A percentile compares a stretch with the other conserved stretches of the same genome.
Conservation (phyloP, 2,113 vertebrate genomes). For the Strix aluco region DNA sequence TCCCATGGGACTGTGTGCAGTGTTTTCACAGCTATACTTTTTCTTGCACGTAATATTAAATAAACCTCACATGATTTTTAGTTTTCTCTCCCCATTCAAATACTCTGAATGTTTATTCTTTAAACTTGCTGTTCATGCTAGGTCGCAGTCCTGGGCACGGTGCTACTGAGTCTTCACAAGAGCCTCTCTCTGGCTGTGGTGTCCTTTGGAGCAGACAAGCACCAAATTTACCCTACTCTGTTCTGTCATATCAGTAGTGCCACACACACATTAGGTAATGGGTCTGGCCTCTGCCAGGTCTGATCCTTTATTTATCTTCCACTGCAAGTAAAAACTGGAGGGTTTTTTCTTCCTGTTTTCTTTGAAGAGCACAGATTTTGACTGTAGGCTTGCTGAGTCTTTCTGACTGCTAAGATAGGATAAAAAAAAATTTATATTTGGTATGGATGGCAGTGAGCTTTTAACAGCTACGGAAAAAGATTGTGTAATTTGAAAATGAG, state of each 20-base stretch:
- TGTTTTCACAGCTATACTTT: background rate
- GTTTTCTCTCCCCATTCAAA: background rate
- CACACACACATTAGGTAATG: accelerated
- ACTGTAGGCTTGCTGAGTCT: background rate
- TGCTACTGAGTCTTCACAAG: background rate
- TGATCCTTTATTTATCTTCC: background rate
- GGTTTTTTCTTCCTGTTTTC: background rate
- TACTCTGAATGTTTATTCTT: background rate
- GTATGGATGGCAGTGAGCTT: background rate
- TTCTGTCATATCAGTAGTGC: background rate
- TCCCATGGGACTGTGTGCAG: background rate
- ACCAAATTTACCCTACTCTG: background rate
- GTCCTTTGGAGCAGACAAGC: background rate
- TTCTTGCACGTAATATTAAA: background rate
- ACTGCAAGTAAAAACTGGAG: background rate
- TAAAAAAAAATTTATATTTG: background rate
- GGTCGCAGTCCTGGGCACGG: accelerated
- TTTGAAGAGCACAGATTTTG: background rate
- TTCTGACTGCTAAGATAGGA: background rate
- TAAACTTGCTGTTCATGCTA: background rate
- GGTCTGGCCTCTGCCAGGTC: background rate
- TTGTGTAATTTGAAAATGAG: background rate
- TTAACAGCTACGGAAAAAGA: background rate
- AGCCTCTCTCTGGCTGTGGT: background rate
- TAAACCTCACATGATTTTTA: accelerated